phyloP scores from a whole-genome alignment of 1,140 invertebrate genomes.

The Macrosteles quadrilineatus region DNA sequence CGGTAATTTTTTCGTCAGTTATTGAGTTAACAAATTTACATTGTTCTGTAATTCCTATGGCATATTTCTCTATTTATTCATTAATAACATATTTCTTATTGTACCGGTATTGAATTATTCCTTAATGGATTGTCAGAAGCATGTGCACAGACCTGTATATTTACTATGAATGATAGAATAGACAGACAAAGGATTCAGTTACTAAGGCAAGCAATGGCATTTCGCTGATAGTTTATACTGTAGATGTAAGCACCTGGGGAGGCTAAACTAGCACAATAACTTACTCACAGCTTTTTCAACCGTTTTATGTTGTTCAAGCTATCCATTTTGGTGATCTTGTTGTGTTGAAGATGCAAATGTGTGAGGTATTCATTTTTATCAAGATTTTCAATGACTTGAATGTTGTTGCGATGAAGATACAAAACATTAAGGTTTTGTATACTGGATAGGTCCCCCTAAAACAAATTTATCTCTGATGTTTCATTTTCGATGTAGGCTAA shows the following conservation, averaged over 20 bases:
- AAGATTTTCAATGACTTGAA: not conserved
- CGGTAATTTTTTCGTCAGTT: not conserved
- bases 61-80: no score
- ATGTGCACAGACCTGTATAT: not conserved
- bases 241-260: no score
- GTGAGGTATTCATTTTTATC: not conserved
- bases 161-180: not conserved
- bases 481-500: no score
- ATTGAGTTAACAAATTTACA: not conserved
- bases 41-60: no score
- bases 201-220: not conserved
- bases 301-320: not conserved
- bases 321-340: not conserved
- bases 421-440: not conserved
- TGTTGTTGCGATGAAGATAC: constrained; percentile 3
- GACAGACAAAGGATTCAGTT: not conserved
- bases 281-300: not conserved
- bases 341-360: constrained; percentile 7
- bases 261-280: no score
- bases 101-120: not conserved
- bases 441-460: not conserved
- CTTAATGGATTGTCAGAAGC: not conserved
- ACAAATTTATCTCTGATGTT: no score
- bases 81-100: no score
- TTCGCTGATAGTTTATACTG: not conserved